phyloP scores from a whole-genome alignment of 2,113 vertebrate genomes.

The Oreochromis aureus region DNA sequence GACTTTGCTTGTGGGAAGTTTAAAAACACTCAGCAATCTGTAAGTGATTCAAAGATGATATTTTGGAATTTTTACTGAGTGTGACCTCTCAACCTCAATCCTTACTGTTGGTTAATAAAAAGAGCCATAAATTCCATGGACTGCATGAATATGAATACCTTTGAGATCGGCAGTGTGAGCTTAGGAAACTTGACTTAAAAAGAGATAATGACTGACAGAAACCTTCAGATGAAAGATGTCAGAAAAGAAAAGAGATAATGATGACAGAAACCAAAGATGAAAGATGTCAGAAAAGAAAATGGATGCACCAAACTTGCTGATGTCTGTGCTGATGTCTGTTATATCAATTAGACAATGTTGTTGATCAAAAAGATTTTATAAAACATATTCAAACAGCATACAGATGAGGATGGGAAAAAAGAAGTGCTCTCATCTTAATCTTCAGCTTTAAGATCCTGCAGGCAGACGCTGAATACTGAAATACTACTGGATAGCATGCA shows the following conservation, averaged over 20 bases:
- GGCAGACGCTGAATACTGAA: neutral
- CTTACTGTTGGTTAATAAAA: neutral
- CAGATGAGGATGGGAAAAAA: neutral
- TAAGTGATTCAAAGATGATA: too few relatives aligned
- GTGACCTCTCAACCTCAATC: too few relatives aligned
- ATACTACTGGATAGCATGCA: neutral
- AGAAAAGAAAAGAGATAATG: conserved; percentile 19
- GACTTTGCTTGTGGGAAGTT: conserved; percentile 36
- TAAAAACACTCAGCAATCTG: conserved; percentile 54
- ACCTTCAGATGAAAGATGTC: neutral
- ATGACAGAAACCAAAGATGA: conserved; percentile 23
- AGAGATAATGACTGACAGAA: conserved; percentile 35
- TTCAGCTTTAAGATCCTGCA: neutral
- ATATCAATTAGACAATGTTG: neutral
- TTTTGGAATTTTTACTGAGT: too few relatives aligned
- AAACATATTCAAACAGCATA: neutral
- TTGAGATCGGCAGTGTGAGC: too few relatives aligned
- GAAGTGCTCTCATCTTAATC: neutral
- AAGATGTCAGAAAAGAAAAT: neutral
- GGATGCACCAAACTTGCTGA: too few relatives aligned
- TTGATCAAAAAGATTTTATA: neutral
- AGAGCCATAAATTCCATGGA: too few relatives aligned
- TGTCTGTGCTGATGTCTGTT: neutral
- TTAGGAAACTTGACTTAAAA: conserved; percentile 33
- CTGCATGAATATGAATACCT: too few relatives aligned